These are phyloP conservation scores for Paedocypris micromegethes DNA, from an alignment of 2,797 vertebrate species.

Conservation along the genomic window DNA sequence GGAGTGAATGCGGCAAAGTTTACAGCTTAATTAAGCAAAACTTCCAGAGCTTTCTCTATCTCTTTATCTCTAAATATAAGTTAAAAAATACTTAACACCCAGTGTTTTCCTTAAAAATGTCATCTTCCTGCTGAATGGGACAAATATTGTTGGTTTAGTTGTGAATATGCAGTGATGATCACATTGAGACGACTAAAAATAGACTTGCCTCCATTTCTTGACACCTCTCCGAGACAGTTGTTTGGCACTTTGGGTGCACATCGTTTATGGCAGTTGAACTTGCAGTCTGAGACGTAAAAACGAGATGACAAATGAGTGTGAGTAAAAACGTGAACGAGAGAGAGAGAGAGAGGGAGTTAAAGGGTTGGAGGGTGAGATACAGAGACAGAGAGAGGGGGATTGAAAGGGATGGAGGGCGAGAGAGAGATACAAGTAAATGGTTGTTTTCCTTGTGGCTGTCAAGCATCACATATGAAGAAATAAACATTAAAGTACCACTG, in stretches of 20 bases:
- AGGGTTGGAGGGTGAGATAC: not conserved
- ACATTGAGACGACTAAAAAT: slow-evolving; percentile 34
- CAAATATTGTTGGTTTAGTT: slow-evolving; percentile 46
- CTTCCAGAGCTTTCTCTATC: too few species aligned
- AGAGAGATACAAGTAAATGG: slow-evolving; percentile 40
- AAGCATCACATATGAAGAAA: slow-evolving; percentile 42
- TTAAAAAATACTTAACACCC: not conserved
- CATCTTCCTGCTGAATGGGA: slow-evolving; percentile 18
- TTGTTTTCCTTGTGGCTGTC: slow-evolving; percentile 48
- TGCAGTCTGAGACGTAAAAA: slow-evolving; percentile 80
- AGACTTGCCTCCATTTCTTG: slow-evolving; percentile 84
- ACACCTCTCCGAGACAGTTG: slow-evolving; percentile 94
- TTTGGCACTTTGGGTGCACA: slow-evolving; percentile 93
- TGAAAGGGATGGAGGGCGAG: slow-evolving; percentile 32
- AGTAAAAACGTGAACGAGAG: slow-evolving; percentile 35
- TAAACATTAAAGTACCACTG: slow-evolving; percentile 47
- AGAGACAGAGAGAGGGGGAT: slow-evolving; percentile 20
- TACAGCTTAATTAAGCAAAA: too few species aligned
- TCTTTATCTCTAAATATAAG: too few species aligned
- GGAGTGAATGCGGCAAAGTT: too few species aligned
- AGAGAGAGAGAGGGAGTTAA: slow-evolving; percentile 5
- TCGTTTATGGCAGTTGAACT: slow-evolving; percentile 96
- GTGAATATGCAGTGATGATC: slow-evolving; percentile 34
- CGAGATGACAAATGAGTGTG: slow-evolving; percentile 10
- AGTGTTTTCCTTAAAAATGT: not conserved